phyloP scores from a whole-genome alignment of 2,797 vertebrate genomes.

The Brachyalestes nurse region DNA sequence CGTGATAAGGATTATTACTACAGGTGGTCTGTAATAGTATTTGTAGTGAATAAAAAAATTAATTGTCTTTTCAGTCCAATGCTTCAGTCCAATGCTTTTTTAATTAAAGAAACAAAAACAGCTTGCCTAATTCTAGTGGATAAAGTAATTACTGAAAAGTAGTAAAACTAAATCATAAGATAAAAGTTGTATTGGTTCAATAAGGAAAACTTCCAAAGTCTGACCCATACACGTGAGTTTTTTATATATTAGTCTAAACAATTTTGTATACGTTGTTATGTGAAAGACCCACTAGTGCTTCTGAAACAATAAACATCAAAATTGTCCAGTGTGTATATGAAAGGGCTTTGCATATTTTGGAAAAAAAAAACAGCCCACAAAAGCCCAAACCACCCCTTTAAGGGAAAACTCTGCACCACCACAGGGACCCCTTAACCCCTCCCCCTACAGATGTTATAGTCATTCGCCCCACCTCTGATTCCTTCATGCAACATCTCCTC shows the following conservation, averaged over 20 bases:
- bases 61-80: too few species aligned
- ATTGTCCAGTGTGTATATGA: not conserved
- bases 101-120: too few species aligned
- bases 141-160: too few species aligned
- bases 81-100: too few species aligned
- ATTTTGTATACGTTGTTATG: not conserved
- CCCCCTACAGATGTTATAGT: slow-evolving; percentile 37
- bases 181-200: not conserved
- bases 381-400: not conserved
- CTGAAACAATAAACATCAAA: not conserved
- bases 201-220: not conserved
- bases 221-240: not conserved
- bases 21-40: not conserved
- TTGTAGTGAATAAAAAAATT: not conserved
- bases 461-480: slow-evolving; percentile 18
- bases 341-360: not conserved
- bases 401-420: slow-evolving; percentile 17
- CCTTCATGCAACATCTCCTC: not conserved
- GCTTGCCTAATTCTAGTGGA: not conserved
- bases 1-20: not conserved
- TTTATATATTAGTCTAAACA: too few species aligned
- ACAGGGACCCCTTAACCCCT: not conserved
- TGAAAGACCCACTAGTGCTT: not conserved
- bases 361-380: not conserved
- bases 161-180: too few species aligned